These are phyloP conservation scores for Leguminivora glycinivorella DNA, from an alignment of 1,140 invertebrate species.

Conservation along the genomic window DNA sequence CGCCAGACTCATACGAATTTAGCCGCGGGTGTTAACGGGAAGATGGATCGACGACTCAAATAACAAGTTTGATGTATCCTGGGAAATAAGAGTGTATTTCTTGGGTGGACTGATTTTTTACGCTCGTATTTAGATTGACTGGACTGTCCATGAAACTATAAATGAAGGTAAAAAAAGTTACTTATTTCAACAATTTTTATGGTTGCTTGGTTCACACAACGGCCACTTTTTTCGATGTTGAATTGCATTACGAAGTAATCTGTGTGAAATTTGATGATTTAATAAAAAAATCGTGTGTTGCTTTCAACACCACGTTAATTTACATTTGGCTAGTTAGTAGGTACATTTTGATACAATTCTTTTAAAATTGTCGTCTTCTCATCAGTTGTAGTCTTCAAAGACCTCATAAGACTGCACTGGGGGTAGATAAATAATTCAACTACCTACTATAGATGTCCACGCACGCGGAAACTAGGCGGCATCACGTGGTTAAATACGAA, in stretches of 20 bases:
- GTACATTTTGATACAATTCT: too few species aligned
- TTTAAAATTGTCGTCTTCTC: too few species aligned
- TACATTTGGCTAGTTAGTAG: too few species aligned
- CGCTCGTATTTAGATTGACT: background rate
- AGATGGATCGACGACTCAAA: conserved; percentile 1
- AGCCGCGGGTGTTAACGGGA: background rate
- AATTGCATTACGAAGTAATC: background rate
- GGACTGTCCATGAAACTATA: background rate
- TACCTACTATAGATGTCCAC: background rate
- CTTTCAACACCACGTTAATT: too few species aligned
- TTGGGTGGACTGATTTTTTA: background rate
- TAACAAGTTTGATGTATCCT: background rate
- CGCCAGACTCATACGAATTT: conserved; percentile 8
- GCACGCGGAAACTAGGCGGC: conserved; percentile 4
- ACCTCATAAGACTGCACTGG: too few species aligned
- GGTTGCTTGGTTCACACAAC: background rate
- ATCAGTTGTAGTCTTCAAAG: background rate
- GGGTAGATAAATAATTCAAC: background rate
- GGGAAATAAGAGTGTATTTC: background rate
- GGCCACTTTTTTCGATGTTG: background rate
- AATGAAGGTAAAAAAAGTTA: too few species aligned
- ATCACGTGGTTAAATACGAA: conserved; percentile 61
- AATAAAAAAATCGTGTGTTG: too few species aligned
- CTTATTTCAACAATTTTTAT: too few species aligned
- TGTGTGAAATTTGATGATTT: background rate